Percentiles rank a stretch among this genome's conserved stretches.
Evolutionary conservation across 2,113 vertebrate species (phyloP).

Genomic region (Podarcis muralis): DNA sequence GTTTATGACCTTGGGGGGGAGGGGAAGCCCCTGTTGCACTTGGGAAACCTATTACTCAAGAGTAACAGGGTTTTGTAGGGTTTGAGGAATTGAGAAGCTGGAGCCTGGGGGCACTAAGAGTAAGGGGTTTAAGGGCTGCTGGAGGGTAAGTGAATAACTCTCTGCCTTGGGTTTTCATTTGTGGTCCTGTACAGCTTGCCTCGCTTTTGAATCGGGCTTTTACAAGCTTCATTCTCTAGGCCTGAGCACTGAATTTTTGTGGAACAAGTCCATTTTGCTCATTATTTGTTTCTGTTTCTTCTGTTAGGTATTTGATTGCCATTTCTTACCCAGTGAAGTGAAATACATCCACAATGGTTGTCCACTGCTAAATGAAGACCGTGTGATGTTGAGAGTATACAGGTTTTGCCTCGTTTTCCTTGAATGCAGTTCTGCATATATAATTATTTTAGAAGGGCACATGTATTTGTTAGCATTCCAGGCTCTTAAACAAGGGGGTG

Average conservation of each 20-base stretch:
- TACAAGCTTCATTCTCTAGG: not conserved
- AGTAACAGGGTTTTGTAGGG: too few species aligned
- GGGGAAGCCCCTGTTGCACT: not conserved
- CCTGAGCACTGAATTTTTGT: not conserved
- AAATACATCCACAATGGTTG: slow-evolving; percentile 71
- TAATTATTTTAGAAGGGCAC: not conserved
- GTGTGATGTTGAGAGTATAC: slow-evolving; percentile 71
- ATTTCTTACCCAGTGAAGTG: slow-evolving; percentile 73
- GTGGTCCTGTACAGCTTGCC: not conserved
- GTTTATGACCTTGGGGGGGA: not conserved
- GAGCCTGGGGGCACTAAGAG: too few species aligned
- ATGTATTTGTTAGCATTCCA: not conserved
- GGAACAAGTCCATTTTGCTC: not conserved
- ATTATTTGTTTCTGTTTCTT: slow-evolving; percentile 10
- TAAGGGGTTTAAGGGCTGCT: not conserved
- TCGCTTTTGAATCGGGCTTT: not conserved
- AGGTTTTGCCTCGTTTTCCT: slow-evolving; percentile 57
- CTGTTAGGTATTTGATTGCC: slow-evolving; percentile 77
- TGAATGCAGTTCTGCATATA: not conserved
- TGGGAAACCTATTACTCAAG: not conserved
- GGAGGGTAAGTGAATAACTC: not conserved
- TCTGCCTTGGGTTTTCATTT: not conserved
- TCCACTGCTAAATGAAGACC: slow-evolving; percentile 73
- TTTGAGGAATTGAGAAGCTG: too few species aligned
- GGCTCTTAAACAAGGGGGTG: not conserved